A percentile compares a stretch with the other conserved stretches of the same genome.
These are phyloP conservation scores for Chironomus tentans DNA, from an alignment of 2,888 invertebrate genomes.

Conservation along the genomic window DNA sequence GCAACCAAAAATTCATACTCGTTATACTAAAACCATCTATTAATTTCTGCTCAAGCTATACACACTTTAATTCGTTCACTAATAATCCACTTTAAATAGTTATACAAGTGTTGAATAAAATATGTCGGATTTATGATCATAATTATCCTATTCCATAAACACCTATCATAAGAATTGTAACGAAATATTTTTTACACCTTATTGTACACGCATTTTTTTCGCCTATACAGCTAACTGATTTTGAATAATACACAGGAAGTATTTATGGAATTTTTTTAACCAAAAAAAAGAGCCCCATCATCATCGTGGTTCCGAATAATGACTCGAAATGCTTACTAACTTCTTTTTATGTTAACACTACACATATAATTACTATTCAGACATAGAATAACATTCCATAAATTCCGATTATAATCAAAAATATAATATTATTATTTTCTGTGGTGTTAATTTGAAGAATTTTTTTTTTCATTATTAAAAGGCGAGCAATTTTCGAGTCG, in stretches of 20 bases:
- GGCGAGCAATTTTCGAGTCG: background rate
- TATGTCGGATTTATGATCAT: too few species aligned
- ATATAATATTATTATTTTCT: background rate
- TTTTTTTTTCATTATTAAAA: background rate
- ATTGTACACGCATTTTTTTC: background rate
- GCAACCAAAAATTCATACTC: too few species aligned
- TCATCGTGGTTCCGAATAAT: conserved; percentile 15
- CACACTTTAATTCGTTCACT: too few species aligned
- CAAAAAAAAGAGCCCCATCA: background rate
- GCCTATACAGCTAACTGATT: background rate
- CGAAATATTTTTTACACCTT: background rate
- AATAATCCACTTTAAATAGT: too few species aligned
- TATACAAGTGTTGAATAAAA: too few species aligned
- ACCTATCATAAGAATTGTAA: background rate
- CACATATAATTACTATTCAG: background rate
- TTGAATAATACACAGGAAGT: conserved; percentile 25
- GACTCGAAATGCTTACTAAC: background rate
- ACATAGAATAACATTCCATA: background rate
- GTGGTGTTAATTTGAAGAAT: background rate
- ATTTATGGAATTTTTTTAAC: conserved; percentile 11
- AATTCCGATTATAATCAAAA: background rate
- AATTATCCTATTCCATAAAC: too few species aligned
- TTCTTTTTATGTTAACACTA: background rate
- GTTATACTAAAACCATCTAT: too few species aligned
- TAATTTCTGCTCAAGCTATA: too few species aligned